phyloP scores from a whole-genome alignment of 1,140 invertebrate species.

The Dendrolimus kikuchii region DNA sequence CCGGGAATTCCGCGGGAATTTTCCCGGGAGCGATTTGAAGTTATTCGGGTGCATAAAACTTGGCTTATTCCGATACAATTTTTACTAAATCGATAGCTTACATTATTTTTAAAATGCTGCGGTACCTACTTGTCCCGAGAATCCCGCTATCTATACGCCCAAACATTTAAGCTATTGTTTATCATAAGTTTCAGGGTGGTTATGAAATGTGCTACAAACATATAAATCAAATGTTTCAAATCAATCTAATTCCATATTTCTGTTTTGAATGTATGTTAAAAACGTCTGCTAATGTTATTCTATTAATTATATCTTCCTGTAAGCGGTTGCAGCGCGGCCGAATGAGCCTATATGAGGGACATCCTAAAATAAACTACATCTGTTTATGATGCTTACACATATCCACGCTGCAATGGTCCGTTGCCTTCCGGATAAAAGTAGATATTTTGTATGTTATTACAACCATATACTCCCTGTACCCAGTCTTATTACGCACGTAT shows the following conservation, averaged over 20 bases:
- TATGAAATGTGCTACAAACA: constrained; percentile 18
- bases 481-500: no score
- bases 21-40: no score
- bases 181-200: not conserved
- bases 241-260: constrained; percentile 36
- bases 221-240: constrained; percentile 23
- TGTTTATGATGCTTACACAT: constrained; percentile 39
- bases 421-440: constrained; percentile 8
- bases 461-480: no score
- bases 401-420: constrained; percentile 8
- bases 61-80: no score
- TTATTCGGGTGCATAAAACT: no score
- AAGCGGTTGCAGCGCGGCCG: constrained; percentile 8
- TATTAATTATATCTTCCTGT: constrained; percentile 60
- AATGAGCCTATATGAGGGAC: constrained; percentile 5
- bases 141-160: no score
- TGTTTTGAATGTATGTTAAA: constrained; percentile 37
- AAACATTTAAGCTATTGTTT: no score
- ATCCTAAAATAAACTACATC: constrained; percentile 45
- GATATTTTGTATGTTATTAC: no score
- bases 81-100: no score
- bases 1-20: no score
- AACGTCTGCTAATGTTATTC: constrained; percentile 51
- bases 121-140: no score
- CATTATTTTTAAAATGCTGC: no score